Percentiles rank a stretch among this genome's conserved stretches.
Conservation (phyloP, 2,888 invertebrate genomes). For the Myopa testacea region DNA sequence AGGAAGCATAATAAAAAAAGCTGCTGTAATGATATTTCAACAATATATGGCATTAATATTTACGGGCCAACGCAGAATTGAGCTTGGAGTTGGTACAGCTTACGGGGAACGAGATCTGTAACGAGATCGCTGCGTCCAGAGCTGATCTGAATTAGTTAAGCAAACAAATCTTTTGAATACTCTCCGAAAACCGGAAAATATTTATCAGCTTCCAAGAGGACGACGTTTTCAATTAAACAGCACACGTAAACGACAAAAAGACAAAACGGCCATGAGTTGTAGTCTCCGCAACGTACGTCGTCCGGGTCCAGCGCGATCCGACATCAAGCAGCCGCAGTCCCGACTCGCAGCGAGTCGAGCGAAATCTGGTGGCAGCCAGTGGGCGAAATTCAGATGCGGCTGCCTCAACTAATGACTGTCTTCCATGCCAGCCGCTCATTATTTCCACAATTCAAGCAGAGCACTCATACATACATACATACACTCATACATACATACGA, state of each 20-base stretch:
- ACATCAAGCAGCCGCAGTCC: neutral
- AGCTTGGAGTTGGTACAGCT: too few species aligned
- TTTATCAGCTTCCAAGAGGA: slow-evolving; percentile 22
- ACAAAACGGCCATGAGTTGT: neutral
- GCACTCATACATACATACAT: neutral
- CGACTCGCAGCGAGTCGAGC: neutral
- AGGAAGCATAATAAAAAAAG: too few species aligned
- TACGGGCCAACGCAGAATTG: too few species aligned
- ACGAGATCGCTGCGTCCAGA: slow-evolving; percentile 21
- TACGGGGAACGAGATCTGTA: neutral
- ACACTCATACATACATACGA: too few species aligned
- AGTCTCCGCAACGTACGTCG: too few species aligned
- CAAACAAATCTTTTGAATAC: slow-evolving; percentile 42
- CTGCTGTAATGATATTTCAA: too few species aligned
- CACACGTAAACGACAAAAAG: slow-evolving; percentile 9
- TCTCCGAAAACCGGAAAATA: slow-evolving; percentile 26
- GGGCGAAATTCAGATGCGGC: slow-evolving; percentile 9
- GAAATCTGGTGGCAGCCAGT: slow-evolving; percentile 10
- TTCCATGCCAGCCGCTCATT: slow-evolving; percentile 38
- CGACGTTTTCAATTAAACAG: slow-evolving; percentile 27
- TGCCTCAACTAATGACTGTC: slow-evolving; percentile 5
- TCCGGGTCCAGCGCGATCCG: neutral
- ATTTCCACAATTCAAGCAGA: slow-evolving; percentile 32
- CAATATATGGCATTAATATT: too few species aligned
- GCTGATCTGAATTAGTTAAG: slow-evolving; percentile 39